Evolutionary conservation across 2,113 vertebrate species (phyloP).

Genomic region (Vidua chalybeata): DNA sequence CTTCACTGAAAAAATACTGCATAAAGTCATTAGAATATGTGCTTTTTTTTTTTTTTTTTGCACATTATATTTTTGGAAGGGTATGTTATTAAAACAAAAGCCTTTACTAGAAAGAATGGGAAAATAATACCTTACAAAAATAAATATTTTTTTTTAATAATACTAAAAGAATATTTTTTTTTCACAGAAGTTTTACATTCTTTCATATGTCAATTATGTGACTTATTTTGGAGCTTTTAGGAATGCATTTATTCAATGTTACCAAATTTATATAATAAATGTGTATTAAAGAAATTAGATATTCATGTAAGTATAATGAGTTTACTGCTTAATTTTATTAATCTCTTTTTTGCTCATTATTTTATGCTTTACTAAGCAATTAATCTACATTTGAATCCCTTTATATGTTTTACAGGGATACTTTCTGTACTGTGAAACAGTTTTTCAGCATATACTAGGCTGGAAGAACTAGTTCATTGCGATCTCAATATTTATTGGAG

Average conservation of each 20-base stretch:
- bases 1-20: constrained; percentile 8
- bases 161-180: not conserved
- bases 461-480: not conserved
- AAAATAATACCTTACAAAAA: not conserved
- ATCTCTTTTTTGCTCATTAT: not conserved
- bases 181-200: not conserved
- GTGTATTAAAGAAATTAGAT: not conserved
- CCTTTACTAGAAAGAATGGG: not conserved
- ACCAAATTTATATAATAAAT: not conserved
- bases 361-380: not conserved
- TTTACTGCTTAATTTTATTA: not conserved
- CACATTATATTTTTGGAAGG: not conserved
- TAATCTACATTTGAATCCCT: not conserved
- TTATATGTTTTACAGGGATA: not conserved
- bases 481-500: not conserved
- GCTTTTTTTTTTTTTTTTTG: not conserved
- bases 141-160: not conserved
- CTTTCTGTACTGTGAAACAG: not conserved
- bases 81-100: not conserved
- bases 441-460: not conserved
- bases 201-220: not conserved
- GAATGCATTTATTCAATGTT: not conserved
- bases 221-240: not conserved
- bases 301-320: not conserved
- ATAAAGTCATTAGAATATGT: not conserved